Evolutionary conservation across 2,888 invertebrate genomes (phyloP).

Genomic region (Lamproptera curius): DNA sequence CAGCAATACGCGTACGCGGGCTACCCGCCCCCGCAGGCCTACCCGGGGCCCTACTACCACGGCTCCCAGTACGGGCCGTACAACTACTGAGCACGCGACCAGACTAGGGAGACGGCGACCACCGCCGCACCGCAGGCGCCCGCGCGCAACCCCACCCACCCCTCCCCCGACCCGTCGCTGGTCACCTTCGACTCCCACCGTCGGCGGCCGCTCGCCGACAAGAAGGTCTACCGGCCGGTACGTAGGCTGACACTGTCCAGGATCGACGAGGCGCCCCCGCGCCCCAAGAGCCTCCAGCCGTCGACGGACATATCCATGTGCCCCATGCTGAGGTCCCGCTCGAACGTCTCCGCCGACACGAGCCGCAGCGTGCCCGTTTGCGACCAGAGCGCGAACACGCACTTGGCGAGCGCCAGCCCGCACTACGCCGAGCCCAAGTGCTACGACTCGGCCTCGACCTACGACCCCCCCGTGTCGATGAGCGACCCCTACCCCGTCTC

Average conservation of each 20-base stretch:
- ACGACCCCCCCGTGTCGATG: constrained; percentile 56
- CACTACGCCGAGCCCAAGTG: constrained; percentile 63
- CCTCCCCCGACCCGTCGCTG: constrained; percentile 33
- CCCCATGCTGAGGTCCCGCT: constrained; percentile 55
- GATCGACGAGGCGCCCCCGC: constrained; percentile 61
- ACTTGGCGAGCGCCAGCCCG: constrained; percentile 53
- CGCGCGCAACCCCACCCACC: constrained; percentile 58
- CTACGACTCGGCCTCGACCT: constrained; percentile 50
- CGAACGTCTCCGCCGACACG: constrained; percentile 68
- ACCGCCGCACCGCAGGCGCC: constrained; percentile 64
- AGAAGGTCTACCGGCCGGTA: constrained; percentile 59
- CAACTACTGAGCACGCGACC: constrained; percentile 87
- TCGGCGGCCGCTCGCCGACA: constrained; percentile 54
- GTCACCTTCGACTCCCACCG: constrained; percentile 71
- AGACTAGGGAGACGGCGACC: constrained; percentile 74
- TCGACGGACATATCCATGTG: constrained; percentile 61
- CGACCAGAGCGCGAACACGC: constrained; percentile 54
- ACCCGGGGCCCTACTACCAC: constrained; percentile 93
- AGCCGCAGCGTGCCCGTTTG: constrained; percentile 68
- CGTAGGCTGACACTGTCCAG: constrained; percentile 59
- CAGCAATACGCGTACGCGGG: constrained; percentile 95
- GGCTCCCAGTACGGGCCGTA: constrained; percentile 96
- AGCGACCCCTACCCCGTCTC: constrained; percentile 60
- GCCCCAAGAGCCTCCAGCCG: constrained; percentile 55
- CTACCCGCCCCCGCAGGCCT: constrained; percentile 89